A percentile compares a stretch with the other conserved stretches of the same genome.
These are phyloP conservation scores for Craniophora ligustri DNA, from an alignment of 2,888 invertebrate species.

Conservation along the genomic window DNA sequence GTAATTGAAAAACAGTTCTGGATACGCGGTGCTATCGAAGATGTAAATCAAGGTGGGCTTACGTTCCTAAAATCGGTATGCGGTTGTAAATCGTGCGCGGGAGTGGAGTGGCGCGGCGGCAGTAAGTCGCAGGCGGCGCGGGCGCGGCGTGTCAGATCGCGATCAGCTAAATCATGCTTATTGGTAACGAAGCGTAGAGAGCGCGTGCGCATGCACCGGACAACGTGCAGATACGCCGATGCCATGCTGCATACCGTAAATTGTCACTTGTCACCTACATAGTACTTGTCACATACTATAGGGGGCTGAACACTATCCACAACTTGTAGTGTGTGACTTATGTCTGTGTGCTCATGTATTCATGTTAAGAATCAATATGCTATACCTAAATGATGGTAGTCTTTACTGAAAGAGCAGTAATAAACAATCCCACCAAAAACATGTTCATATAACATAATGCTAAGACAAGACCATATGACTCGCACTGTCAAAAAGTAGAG, in stretches of 20 bases:
- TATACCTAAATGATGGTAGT: too few relatives aligned
- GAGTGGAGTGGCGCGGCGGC: constrained; percentile 38
- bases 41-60: constrained; percentile 52
- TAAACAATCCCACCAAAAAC: too few relatives aligned
- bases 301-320: background rate
- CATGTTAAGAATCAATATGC: too few relatives aligned
- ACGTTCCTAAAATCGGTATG: constrained; percentile 49
- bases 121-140: constrained; percentile 16
- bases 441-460: too few relatives aligned
- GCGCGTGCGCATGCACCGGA: constrained; percentile 62
- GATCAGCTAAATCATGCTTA: constrained; percentile 79
- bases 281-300: too few relatives aligned
- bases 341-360: too few relatives aligned
- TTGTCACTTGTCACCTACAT: constrained; percentile 31
- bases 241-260: constrained; percentile 34
- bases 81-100: constrained; percentile 53
- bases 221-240: constrained; percentile 11
- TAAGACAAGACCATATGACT: too few relatives aligned
- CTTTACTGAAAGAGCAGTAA: too few relatives aligned
- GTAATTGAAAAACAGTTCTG: constrained; percentile 63
- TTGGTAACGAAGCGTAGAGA: constrained; percentile 78
- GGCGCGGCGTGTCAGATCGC: constrained; percentile 65
- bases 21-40: constrained; percentile 44
- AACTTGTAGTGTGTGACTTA: too few relatives aligned
- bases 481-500: too few relatives aligned